These are phyloP conservation scores for Sebastes glaucus DNA, from an alignment of 2,797 vertebrate genomes.

Conservation along the genomic window DNA sequence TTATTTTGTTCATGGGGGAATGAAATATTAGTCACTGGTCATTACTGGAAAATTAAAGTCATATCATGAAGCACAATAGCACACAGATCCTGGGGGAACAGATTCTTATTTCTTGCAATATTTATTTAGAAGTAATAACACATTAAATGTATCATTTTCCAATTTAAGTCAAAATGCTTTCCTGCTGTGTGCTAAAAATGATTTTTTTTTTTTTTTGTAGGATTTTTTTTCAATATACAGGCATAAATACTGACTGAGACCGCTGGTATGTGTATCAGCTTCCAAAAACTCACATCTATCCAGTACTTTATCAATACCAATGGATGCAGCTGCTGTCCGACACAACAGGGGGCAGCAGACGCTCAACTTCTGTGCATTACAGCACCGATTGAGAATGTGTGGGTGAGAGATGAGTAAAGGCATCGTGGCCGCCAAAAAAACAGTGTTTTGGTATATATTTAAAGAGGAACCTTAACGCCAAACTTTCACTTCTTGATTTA, in stretches of 20 bases:
- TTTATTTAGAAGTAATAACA: neutral
- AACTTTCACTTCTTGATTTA: conserved; percentile 76
- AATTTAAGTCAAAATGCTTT: neutral
- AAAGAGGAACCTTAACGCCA: conserved; percentile 32
- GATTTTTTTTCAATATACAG: neutral
- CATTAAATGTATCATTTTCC: neutral
- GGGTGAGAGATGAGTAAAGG: neutral
- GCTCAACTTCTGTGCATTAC: neutral
- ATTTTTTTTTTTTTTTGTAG: neutral
- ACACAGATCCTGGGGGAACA: neutral
- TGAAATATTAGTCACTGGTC: neutral
- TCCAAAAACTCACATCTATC: neutral
- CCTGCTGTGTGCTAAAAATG: neutral
- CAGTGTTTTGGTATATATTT: conserved; percentile 13
- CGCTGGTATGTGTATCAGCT: neutral
- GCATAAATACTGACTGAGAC: neutral
- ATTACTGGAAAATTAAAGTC: conserved; percentile 8
- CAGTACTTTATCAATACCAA: neutral
- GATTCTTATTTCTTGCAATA: neutral
- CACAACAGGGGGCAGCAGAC: conserved; percentile 56
- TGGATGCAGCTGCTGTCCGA: conserved; percentile 9
- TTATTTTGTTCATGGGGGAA: conserved; percentile 2
- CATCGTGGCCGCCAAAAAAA: neutral
- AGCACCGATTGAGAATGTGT: neutral
- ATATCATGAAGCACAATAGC: neutral